phyloP scores from a whole-genome alignment of 2,888 invertebrate species.

The Metopia argyrocephala region DNA sequence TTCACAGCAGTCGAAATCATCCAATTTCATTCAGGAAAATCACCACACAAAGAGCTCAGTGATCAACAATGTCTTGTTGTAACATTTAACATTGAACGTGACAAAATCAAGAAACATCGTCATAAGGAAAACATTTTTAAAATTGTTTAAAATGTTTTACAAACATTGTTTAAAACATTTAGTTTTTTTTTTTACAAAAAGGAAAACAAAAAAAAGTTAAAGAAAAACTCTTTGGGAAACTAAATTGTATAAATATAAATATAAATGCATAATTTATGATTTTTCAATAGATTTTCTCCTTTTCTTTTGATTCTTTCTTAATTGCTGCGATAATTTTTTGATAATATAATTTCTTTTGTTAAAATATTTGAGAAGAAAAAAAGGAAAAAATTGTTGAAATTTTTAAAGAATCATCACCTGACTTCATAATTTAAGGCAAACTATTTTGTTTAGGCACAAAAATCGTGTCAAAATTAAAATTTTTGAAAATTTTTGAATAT shows the following conservation, averaged over 20 bases:
- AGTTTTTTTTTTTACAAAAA: conserved; percentile 6
- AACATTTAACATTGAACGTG: conserved; percentile 76
- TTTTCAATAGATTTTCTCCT: conserved; percentile 50
- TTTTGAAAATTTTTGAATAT: background rate
- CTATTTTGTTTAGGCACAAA: background rate
- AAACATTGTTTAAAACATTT: conserved; percentile 47
- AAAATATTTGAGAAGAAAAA: conserved; percentile 6
- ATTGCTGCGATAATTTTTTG: conserved; percentile 37
- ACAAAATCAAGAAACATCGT: conserved; percentile 75
- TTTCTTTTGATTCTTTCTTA: conserved; percentile 3
- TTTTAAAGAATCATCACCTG: conserved; percentile 45
- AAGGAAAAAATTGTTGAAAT: conserved; percentile 11
- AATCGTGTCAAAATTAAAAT: conserved; percentile 46
- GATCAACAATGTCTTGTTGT: conserved; percentile 65
- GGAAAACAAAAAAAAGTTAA: conserved; percentile 12
- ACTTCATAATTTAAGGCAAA: conserved; percentile 11
- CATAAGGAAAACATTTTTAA: conserved; percentile 47
- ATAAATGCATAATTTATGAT: conserved; percentile 50
- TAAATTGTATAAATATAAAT: background rate
- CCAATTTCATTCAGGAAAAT: conserved; percentile 15
- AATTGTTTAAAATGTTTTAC: conserved; percentile 46
- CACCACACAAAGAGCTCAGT: conserved; percentile 60
- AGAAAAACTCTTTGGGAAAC: conserved; percentile 39
- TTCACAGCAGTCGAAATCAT: conserved; percentile 3
- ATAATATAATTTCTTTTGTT: conserved; percentile 22